Evolutionary conservation across 30 jellyfish, hydroid and myxozoan genomes (phyloP).

Genomic region (Hydractinia echinata): DNA sequence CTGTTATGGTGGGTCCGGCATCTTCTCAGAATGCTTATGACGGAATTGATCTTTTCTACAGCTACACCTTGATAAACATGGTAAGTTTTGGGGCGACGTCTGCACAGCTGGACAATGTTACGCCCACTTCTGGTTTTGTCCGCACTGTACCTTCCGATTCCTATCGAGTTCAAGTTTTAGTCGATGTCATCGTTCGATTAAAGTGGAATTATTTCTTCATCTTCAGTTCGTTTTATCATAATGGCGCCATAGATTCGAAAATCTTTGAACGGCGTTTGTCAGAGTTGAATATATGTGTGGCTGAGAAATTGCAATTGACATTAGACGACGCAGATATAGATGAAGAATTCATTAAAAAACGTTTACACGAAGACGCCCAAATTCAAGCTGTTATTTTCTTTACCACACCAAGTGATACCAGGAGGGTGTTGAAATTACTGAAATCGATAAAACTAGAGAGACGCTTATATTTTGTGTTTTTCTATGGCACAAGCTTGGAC

Average conservation of each 20-base stretch:
- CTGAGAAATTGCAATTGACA: neutral
- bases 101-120: neutral
- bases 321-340: too few relatives aligned
- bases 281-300: neutral
- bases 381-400: neutral
- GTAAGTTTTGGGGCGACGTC: neutral
- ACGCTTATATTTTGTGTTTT: neutral
- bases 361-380: neutral
- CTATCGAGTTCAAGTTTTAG: neutral
- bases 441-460: neutral
- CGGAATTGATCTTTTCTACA: too few relatives aligned
- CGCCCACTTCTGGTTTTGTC: neutral
- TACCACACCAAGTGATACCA: neutral
- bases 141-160: slow-evolving; percentile 14
- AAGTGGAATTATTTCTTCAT: neutral
- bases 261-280: neutral
- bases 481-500: neutral
- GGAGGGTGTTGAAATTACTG: neutral
- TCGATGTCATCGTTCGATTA: neutral
- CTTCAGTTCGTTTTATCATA: neutral
- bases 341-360: too few relatives aligned
- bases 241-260: neutral
- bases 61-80: too few relatives aligned
- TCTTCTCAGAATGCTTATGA: too few relatives aligned
- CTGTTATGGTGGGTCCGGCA: too few relatives aligned